Evolutionary conservation across 2,888 invertebrate genomes (phyloP).

Genomic region (Fragum whitleyi): DNA sequence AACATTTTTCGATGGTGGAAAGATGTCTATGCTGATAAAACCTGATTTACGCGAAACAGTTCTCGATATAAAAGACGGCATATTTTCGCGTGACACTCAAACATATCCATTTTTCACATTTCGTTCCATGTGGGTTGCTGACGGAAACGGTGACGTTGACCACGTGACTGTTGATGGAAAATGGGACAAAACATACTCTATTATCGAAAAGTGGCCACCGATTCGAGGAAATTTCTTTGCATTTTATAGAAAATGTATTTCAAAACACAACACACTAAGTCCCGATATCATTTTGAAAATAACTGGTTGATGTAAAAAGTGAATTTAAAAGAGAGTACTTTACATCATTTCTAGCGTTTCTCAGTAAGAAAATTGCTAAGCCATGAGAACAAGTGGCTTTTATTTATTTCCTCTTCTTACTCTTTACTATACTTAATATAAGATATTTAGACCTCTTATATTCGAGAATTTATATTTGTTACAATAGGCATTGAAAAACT

Average conservation of each 20-base stretch:
- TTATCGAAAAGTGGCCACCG: constrained; percentile 58
- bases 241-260: constrained; percentile 73
- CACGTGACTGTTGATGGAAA: constrained; percentile 69
- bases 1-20: constrained; percentile 59
- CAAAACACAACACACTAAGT: constrained; percentile 71
- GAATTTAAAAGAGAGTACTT: too few relatives aligned
- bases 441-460: too few relatives aligned
- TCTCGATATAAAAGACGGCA: constrained; percentile 36
- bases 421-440: too few relatives aligned
- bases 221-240: constrained; percentile 67
- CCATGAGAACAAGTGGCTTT: too few relatives aligned
- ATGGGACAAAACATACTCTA: constrained; percentile 23
- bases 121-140: constrained; percentile 71
- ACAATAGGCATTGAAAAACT: too few relatives aligned
- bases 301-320: constrained; percentile 7
- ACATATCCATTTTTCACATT: constrained; percentile 69
- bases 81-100: constrained; percentile 14
- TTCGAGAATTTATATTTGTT: too few relatives aligned
- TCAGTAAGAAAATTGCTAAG: too few relatives aligned
- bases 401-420: too few relatives aligned
- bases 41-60: constrained; percentile 38
- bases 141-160: constrained; percentile 74
- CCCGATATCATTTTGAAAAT: constrained; percentile 67
- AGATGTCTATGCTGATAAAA: constrained; percentile 36
- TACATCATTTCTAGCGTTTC: too few relatives aligned